These are phyloP conservation scores for Porites divaricata DNA, from an alignment of 92 coral and sea anemone species.

Conservation along the genomic window DNA sequence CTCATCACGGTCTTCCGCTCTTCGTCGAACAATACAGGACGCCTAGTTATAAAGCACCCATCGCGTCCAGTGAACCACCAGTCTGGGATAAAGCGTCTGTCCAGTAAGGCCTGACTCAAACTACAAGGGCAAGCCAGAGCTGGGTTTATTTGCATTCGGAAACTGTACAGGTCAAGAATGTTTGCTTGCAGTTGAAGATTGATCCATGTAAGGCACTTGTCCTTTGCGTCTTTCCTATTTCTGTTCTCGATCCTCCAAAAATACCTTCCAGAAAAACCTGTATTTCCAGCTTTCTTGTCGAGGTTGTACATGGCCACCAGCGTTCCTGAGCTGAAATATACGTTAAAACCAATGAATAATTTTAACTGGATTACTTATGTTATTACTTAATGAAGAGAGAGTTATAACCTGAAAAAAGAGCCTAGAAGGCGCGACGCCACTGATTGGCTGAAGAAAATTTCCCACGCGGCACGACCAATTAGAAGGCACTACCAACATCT, in stretches of 20 bases:
- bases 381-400: not conserved
- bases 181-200: not conserved
- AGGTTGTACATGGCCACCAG: conserved; percentile 16
- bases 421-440: too few species aligned
- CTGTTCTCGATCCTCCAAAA: conserved; percentile 32
- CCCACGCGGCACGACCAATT: too few species aligned
- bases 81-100: conserved; percentile 22
- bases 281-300: conserved; percentile 22
- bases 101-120: conserved; percentile 47
- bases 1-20: not conserved
- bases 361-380: not conserved
- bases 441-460: too few species aligned
- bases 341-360: not conserved
- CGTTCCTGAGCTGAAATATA: conserved; percentile 35
- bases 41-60: not conserved
- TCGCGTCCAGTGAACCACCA: not conserved
- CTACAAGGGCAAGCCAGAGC: conserved; percentile 55
- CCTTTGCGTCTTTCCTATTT: conserved; percentile 22
- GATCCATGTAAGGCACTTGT: conserved; percentile 36
- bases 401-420: too few species aligned
- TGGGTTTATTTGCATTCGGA: not conserved
- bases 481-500: too few species aligned
- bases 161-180: not conserved
- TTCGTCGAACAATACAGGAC: not conserved
- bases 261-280: conserved; percentile 10